phyloP scores from a whole-genome alignment of 2,888 invertebrate species.

The Oxycera nigricornis region DNA sequence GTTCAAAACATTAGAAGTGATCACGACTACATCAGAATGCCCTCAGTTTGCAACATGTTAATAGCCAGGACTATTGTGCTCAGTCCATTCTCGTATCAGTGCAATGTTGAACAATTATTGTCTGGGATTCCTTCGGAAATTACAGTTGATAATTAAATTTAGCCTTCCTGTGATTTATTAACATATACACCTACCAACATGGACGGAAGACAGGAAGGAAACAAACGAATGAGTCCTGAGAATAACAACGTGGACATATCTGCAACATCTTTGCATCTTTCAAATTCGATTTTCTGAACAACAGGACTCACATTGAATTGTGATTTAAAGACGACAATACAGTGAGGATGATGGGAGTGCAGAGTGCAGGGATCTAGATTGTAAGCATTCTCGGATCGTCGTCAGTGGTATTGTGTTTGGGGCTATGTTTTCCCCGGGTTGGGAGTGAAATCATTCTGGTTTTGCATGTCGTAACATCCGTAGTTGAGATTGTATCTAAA shows the following conservation, averaged over 20 bases:
- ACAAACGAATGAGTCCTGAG: neutral
- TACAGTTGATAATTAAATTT: conserved; percentile 26
- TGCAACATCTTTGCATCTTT: conserved; percentile 4
- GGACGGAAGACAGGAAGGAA: neutral
- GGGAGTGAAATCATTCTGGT: neutral
- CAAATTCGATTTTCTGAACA: neutral
- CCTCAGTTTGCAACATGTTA: neutral
- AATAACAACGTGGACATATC: neutral
- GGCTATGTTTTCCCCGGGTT: neutral
- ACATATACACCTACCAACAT: neutral
- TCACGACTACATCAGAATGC: neutral
- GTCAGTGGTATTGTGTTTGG: neutral
- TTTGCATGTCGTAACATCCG: neutral
- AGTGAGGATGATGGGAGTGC: neutral
- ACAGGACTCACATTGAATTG: neutral
- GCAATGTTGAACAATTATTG: conserved; percentile 3
- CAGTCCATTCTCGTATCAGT: neutral
- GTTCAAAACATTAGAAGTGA: neutral
- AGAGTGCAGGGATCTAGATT: neutral
- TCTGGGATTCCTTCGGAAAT: conserved; percentile 20
- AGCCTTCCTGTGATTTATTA: neutral
- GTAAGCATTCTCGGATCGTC: neutral
- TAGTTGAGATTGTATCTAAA: conserved; percentile 15
- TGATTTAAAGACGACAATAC: neutral
- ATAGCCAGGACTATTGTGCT: neutral